A percentile compares a stretch with the other conserved stretches of the same genome.
phyloP scores from a whole-genome alignment of 2,888 invertebrate species.

The Drosophila pegasa region DNA sequence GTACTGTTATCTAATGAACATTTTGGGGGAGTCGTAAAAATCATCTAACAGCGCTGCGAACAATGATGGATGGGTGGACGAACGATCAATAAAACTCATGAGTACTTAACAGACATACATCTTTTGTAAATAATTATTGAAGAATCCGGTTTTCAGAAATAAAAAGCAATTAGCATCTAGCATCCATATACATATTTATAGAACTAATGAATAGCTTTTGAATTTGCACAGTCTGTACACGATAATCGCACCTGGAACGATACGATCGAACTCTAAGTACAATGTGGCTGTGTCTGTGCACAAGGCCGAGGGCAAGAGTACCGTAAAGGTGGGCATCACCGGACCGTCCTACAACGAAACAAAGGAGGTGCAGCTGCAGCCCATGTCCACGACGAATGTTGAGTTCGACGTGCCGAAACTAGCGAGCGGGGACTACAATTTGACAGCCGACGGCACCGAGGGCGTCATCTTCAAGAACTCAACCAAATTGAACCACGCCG shows the following conservation, averaged over 20 bases:
- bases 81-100: neutral
- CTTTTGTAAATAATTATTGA: neutral
- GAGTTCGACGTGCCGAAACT: slow-evolving; percentile 88
- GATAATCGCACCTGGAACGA: slow-evolving; percentile 91
- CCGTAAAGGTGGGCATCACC: slow-evolving; percentile 90
- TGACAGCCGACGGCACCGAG: slow-evolving; percentile 86
- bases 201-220: neutral
- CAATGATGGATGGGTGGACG: slow-evolving; percentile 27
- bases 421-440: slow-evolving; percentile 72
- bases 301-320: slow-evolving; percentile 70
- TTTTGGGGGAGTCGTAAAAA: neutral
- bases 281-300: slow-evolving; percentile 90
- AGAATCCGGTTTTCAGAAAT: neutral
- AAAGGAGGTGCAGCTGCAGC: slow-evolving; percentile 89
- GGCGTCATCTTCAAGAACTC: slow-evolving; percentile 91
- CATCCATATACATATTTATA: neutral
- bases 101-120: neutral
- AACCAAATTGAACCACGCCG: slow-evolving; percentile 90
- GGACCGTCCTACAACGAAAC: slow-evolving; percentile 90
- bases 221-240: slow-evolving; percentile 86
- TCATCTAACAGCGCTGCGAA: neutral
- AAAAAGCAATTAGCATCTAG: slow-evolving; percentile 8
- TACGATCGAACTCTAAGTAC: slow-evolving; percentile 94
- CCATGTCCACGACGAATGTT: slow-evolving; percentile 89
- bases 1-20: neutral